These are phyloP conservation scores for Ptilodon capucinus DNA, from an alignment of 2,888 invertebrate species.

Conservation along the genomic window DNA sequence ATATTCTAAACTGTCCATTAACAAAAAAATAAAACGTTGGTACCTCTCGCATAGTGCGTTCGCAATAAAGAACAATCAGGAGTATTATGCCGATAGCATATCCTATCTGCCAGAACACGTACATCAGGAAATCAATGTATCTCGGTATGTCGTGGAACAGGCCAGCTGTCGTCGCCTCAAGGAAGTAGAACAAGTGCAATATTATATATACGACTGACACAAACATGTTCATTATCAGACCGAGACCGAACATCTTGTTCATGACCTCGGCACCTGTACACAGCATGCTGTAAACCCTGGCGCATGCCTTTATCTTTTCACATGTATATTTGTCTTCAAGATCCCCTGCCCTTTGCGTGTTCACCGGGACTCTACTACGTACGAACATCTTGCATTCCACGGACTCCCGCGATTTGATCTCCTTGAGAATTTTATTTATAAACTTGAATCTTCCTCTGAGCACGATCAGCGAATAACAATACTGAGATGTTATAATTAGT, in stretches of 20 bases:
- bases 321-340: slow-evolving; percentile 48
- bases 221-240: slow-evolving; percentile 45
- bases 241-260: slow-evolving; percentile 48
- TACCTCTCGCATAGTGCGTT: slow-evolving; percentile 50
- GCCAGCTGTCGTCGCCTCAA: slow-evolving; percentile 66
- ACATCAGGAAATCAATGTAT: slow-evolving; percentile 53
- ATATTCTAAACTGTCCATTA: not conserved
- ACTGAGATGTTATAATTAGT: slow-evolving; percentile 44
- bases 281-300: slow-evolving; percentile 52
- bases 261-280: slow-evolving; percentile 36
- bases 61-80: slow-evolving; percentile 47
- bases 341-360: slow-evolving; percentile 32
- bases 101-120: slow-evolving; percentile 55
- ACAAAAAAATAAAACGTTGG: too few relatives aligned
- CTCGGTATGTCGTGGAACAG: slow-evolving; percentile 51
- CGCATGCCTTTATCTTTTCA: slow-evolving; percentile 54
- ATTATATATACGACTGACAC: slow-evolving; percentile 43
- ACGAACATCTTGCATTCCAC: slow-evolving; percentile 45
- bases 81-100: slow-evolving; percentile 45
- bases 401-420: slow-evolving; percentile 41
- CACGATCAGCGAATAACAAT: slow-evolving; percentile 43
- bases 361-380: slow-evolving; percentile 31
- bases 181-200: slow-evolving; percentile 62
- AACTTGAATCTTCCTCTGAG: slow-evolving; percentile 47
- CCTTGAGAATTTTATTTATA: slow-evolving; percentile 48